Evolutionary conservation across 2,113 vertebrate species (phyloP).

Genomic region (Phylloscopus trochilus): DNA sequence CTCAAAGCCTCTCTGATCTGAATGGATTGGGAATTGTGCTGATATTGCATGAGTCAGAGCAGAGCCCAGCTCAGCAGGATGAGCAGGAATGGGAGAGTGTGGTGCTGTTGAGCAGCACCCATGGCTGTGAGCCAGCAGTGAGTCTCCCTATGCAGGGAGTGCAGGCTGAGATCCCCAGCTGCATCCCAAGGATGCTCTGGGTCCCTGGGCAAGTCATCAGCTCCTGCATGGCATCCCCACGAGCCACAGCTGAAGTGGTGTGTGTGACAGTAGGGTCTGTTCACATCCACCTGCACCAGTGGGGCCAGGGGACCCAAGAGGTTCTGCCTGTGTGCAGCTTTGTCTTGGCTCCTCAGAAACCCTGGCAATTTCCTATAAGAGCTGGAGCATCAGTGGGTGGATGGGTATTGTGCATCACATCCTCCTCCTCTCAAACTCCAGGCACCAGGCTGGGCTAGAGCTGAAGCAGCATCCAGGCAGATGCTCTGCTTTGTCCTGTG

Average conservation of each 20-base stretch:
- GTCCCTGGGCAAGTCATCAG: rapidly evolving
- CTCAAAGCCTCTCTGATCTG: constrained; percentile 56
- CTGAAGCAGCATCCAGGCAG: neutral
- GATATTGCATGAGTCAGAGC: constrained; percentile 58
- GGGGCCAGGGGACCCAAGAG: neutral
- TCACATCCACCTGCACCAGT: neutral
- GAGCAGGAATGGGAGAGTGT: neutral
- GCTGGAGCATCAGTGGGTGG: neutral
- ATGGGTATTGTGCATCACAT: neutral
- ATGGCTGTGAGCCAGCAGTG: rapidly evolving
- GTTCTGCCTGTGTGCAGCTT: neutral
- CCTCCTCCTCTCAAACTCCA: neutral
- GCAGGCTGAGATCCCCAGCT: rapidly evolving
- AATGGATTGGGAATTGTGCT: constrained; percentile 30
- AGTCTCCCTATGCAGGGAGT: rapidly evolving
- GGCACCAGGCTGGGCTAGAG: neutral
- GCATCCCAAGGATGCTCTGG: neutral
- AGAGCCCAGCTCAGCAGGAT: constrained; percentile 49
- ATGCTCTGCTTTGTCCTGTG: neutral
- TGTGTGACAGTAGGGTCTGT: neutral
- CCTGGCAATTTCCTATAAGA: neutral
- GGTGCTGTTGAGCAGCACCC: neutral
- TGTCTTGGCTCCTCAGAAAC: rapidly evolving
- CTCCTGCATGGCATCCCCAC: rapidly evolving
- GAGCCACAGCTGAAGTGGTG: neutral